These are phyloP conservation scores for Erebia ligea DNA, from an alignment of 2,888 invertebrate species.

Conservation along the genomic window DNA sequence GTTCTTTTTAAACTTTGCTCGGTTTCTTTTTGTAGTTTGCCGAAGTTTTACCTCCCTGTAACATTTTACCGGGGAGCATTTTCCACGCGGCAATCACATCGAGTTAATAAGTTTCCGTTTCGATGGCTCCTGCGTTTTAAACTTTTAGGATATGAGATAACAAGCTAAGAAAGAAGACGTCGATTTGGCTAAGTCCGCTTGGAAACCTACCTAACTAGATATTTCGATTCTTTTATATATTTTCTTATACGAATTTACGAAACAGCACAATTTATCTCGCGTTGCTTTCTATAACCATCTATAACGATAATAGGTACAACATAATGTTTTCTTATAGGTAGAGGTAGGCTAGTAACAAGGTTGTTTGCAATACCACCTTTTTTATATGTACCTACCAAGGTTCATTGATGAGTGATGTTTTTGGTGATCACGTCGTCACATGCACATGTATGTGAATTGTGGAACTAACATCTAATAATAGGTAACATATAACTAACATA, in stretches of 20 bases:
- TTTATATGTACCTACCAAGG: background rate
- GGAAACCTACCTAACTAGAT: slow-evolving; percentile 45
- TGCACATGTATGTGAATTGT: no score
- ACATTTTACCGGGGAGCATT: slow-evolving; percentile 79
- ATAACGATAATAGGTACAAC: no score
- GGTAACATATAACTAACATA: no score
- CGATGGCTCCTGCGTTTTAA: slow-evolving; percentile 81
- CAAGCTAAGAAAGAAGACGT: slow-evolving; percentile 78
- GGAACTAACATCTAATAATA: no score
- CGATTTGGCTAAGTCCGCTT: slow-evolving; percentile 75
- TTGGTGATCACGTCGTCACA: no score
- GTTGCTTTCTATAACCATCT: background rate
- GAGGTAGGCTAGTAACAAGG: background rate
- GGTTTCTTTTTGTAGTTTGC: slow-evolving; percentile 77
- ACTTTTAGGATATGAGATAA: slow-evolving; percentile 83
- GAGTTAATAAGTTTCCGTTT: slow-evolving; percentile 82
- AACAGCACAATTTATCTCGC: background rate
- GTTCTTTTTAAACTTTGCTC: slow-evolving; percentile 75
- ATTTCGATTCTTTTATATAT: slow-evolving; percentile 26
- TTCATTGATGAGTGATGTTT: no score
- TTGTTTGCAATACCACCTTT: background rate
- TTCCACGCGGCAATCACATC: slow-evolving; percentile 79
- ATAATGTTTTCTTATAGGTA: no score
- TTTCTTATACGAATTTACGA: slow-evolving; percentile 4
- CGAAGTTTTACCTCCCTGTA: slow-evolving; percentile 76